Base-by-base conservation (phyloP, 2,113 vertebrate species). In the Psilopsiagon aurifrons region DNA sequence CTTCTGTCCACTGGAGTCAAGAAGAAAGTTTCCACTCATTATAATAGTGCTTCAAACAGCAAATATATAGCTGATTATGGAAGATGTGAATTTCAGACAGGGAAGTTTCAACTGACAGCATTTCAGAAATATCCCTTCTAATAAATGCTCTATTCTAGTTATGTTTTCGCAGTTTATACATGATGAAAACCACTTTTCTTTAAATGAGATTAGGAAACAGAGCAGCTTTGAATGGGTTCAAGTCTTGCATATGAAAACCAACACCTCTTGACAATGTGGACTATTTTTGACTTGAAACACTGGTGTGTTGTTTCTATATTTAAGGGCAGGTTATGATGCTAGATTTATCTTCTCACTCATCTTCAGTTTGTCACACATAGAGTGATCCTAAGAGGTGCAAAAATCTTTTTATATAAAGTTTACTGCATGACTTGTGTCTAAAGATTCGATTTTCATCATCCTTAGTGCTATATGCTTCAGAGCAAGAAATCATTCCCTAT, bases 101-200 rank as follows among this genome's bases (percentile, higher is more conserved):
- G 28, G 29, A 91, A 54, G 11, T 64, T 92, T 88, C 43, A 91
- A 12, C 43, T 66, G 67, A 44, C 47, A 76, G 60, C 25, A 23
- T 69, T 68, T 92, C 68, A 90, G 37, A 59, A 94, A 60, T 71
- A 86, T 94, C 43, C n/a, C 55, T 91, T 98, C 94, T 95, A 96
- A 97, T 96, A 66, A 94, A 73, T 15, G 7, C 35, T 81, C 75
- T 73, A 77, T 47, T 11, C 64, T 33, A 70, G n/a, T 73, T 82
- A 75, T 62, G 59, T 68, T 90, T 90, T 91, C 86, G 81, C 44
- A 83, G 43, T 31, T 96, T 95, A 57, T 55, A 73, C 57, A 73
- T 46, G 78, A 83, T 43, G 60, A 94, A 57, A 97, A 97, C 71
- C 22, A 64, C 24, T 96, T 92, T 83, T 83, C 17, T 73, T 74